Conservation (phyloP, 2,888 invertebrate species). For the Anagyrus pseudococci region DNA sequence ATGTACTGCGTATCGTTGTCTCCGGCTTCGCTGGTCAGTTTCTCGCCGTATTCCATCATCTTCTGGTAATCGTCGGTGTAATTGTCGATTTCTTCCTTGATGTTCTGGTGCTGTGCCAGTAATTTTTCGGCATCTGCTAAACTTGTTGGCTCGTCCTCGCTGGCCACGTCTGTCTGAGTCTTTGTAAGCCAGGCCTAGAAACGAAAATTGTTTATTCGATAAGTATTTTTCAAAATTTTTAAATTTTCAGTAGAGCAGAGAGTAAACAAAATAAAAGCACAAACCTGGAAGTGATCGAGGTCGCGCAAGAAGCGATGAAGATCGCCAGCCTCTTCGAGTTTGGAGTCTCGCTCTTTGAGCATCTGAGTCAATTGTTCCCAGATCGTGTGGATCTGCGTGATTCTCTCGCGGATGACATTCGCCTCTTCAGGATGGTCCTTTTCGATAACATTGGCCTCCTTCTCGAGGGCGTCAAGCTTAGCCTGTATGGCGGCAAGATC, state of each 20-base stretch:
- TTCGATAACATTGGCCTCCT: conserved; percentile 91
- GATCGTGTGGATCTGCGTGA: conserved; percentile 87
- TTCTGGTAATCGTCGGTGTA: conserved; percentile 97
- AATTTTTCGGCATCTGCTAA: conserved; percentile 96
- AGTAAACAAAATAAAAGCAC: too few species aligned
- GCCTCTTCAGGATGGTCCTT: conserved; percentile 95
- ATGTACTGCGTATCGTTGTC: conserved; percentile 99
- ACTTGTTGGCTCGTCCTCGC: conserved; percentile 92
- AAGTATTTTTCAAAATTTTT: not conserved
- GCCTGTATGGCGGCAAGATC: conserved; percentile 99
- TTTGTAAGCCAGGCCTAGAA: conserved; percentile 97
- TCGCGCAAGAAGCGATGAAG: conserved; percentile 97
- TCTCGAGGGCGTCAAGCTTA: conserved; percentile 91
- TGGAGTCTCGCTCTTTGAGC: conserved; percentile 97
- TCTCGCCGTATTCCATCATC: conserved; percentile 99
- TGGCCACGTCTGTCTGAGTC: conserved; percentile 98
- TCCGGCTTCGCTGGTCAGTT: conserved; percentile 78
- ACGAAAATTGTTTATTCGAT: not conserved
- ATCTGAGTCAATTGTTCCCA: conserved; percentile 98
- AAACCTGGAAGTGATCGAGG: conserved; percentile 99
- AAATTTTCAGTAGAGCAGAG: not conserved
- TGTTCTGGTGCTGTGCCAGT: conserved; percentile 95
- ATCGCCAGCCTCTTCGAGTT: conserved; percentile 98
- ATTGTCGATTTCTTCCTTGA: conserved; percentile 98
- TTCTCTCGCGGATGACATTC: conserved; percentile 85